phyloP scores from a whole-genome alignment of 1,140 invertebrate genomes.

The Dinoponera quadriceps region DNA sequence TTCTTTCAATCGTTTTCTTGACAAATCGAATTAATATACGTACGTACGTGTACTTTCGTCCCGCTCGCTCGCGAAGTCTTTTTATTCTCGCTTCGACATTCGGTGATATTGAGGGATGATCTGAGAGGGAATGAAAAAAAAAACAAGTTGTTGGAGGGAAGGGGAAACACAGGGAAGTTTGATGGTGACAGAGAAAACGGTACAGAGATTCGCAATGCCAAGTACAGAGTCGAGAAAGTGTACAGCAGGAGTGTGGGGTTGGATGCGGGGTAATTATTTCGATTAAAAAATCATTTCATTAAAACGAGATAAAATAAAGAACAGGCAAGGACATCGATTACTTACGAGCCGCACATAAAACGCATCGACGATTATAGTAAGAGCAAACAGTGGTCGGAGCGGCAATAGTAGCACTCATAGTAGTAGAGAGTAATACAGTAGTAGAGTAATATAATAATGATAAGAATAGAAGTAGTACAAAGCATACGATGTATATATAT shows the following conservation, averaged over 20 bases:
- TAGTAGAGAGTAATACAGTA: conserved; percentile 69
- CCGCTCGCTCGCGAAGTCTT: conserved; percentile 68
- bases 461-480: conserved; percentile 70
- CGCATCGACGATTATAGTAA: conserved; percentile 44
- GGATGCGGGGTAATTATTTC: conserved; percentile 26
- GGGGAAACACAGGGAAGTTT: not conserved
- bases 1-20: conserved; percentile 69
- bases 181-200: conserved; percentile 7
- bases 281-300: conserved; percentile 27
- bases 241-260: not conserved
- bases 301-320: conserved; percentile 46
- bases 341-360: conserved; percentile 44
- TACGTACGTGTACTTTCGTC: conserved; percentile 68
- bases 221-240: conserved; percentile 1
- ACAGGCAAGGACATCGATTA: conserved; percentile 52
- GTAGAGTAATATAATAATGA: conserved; percentile 70
- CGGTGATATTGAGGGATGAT: conserved; percentile 44
- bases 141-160: conserved; percentile 9
- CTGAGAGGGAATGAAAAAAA: conserved; percentile 15
- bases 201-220: conserved; percentile 24
- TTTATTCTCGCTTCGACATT: conserved; percentile 67
- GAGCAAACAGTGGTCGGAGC: conserved; percentile 57
- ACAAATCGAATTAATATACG: conserved; percentile 74
- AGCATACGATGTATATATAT: conserved; percentile 69
- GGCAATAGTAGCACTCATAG: conserved; percentile 64